Evolutionary conservation across 2,888 invertebrate genomes (phyloP).

Genomic region (Limnephilus lunatus): DNA sequence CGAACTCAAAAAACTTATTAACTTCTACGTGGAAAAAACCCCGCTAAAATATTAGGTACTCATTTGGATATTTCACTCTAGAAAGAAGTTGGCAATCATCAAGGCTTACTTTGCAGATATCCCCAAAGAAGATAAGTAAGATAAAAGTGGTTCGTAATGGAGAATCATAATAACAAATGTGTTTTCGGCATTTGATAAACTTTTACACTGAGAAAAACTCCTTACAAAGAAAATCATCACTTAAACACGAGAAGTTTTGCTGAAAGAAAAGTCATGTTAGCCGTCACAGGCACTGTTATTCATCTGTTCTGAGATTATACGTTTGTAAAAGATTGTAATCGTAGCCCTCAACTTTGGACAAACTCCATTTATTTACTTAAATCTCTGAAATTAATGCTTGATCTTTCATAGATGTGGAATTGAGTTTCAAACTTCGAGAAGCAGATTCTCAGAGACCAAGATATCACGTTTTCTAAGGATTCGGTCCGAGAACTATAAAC

Average conservation of each 20-base stretch:
- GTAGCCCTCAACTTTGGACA: not conserved
- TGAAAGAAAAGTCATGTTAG: not conserved
- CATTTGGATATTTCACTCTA: not conserved
- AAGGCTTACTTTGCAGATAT: not conserved
- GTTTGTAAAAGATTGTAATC: not conserved
- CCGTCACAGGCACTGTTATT: not conserved
- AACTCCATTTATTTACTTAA: not conserved
- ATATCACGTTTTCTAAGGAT: not conserved
- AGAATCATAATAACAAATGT: not conserved
- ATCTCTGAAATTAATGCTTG: not conserved
- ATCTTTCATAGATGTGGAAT: not conserved
- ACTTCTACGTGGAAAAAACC: not conserved
- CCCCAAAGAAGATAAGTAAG: not conserved
- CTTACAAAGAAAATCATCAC: not conserved
- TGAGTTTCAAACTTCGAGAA: not conserved
- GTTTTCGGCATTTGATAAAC: not conserved
- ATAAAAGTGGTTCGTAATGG: not conserved
- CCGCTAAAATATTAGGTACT: not conserved
- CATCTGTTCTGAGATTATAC: not conserved
- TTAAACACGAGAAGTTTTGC: not conserved
- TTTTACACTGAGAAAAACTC: conserved; percentile 2
- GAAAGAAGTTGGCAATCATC: not conserved
- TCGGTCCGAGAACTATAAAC: not conserved
- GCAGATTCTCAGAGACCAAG: not conserved
- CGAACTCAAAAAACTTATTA: not conserved